Base-by-base conservation (phyloP, 2,888 invertebrate species). In the Empis stercorea region DNA sequence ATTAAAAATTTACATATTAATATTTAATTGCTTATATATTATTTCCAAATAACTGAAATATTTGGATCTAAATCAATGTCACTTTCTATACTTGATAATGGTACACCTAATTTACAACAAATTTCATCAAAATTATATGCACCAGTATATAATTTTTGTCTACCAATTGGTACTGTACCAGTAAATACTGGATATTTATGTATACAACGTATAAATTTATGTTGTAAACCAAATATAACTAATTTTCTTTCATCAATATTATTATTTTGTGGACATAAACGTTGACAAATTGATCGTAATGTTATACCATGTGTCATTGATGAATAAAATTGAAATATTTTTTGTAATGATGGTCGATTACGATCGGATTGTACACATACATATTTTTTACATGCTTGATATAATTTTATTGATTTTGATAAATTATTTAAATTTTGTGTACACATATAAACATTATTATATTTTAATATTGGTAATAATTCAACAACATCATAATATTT, bases 41-140 rank as follows among this genome's bases (percentile, higher is more conserved):
- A 89, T 69, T 87, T 85, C 81, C 85, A 87, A 52, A 91, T 78
- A 57, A 88, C 75, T 43, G 82, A 76, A 48, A 89, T 79, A 68
- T 84, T 85, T 27, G 87, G 79, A 70, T 92, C 91, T 50, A 80
- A 79, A 58, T 91, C 91, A 15, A 92, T 79, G 51, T 86, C 79
- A 56, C 85, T 83, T 59, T 89, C 87, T 45, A 92, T 74, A 51
- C 84, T 80, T 38, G 79, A 78, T 7, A 82, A 74, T 47, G 82
- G 81, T 39, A 87, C 73, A 14, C 83, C 81, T 10, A 86, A 84
- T 48, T 83, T 76, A 62, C 91, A 88, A 67, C 94, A 93, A 58
- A 95, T 92, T 68, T 93, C 89, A 70, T 95, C 94, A 48, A 84
- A 77, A 63, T 83, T 87, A 52, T 83, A 80, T 1, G 76, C 71